Conservation (phyloP, 2,797 vertebrate genomes). For the Chiloscyllium punctatum region DNA sequence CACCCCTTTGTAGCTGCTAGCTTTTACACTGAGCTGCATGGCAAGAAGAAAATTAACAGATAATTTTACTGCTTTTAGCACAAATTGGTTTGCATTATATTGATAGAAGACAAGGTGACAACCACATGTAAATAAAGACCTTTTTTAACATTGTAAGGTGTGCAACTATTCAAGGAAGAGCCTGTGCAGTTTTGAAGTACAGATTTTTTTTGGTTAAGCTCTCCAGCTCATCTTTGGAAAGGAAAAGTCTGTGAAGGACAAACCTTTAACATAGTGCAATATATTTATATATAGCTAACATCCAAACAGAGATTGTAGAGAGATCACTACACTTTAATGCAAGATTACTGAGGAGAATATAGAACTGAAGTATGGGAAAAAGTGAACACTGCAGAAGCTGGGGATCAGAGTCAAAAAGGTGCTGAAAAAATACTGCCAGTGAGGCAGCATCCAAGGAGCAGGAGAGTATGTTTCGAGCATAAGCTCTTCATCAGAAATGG, state of each 20-base stretch:
- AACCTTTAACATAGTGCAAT: neutral
- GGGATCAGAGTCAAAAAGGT: no score
- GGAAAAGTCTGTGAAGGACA: neutral
- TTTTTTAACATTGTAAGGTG: neutral
- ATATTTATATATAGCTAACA: neutral
- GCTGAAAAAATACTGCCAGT: no score
- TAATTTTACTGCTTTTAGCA: neutral
- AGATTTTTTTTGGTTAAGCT: neutral
- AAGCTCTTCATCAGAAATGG: no score
- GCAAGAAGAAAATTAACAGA: neutral
- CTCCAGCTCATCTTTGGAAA: neutral
- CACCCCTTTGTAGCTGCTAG: neutral
- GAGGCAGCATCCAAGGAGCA: no score
- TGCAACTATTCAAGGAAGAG: neutral
- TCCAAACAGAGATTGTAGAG: neutral
- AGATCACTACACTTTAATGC: neutral
- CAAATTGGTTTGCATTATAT: neutral
- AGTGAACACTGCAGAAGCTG: no score
- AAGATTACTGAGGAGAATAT: neutral
- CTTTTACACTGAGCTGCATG: neutral
- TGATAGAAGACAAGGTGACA: neutral
- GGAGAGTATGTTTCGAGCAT: no score
- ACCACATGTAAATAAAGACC: neutral
- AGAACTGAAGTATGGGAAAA: neutral
- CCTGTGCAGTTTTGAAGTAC: neutral